Percentiles rank a stretch among this genome's conserved stretches.
Evolutionary conservation across 2,888 invertebrate genomes (phyloP).

Genomic region (Drosophila suboccidentalis): DNA sequence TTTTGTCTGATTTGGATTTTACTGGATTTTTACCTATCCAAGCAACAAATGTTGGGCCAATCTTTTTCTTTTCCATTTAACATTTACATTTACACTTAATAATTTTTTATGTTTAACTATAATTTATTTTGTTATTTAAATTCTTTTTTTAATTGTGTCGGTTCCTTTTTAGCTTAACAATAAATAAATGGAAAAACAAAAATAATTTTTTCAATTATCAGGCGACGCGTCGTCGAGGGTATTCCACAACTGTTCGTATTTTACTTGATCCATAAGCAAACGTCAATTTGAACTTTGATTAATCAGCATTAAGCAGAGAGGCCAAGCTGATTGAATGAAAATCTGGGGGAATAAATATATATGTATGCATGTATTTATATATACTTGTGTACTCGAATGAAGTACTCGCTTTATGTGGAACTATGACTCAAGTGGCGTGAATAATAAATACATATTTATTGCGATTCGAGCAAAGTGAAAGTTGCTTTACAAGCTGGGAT

Average conservation of each 20-base stretch:
- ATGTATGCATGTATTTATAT: background rate
- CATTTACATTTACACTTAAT: too few species aligned
- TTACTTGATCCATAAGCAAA: background rate
- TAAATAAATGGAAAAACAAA: too few species aligned
- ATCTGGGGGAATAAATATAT: conserved; percentile 4
- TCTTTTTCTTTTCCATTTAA: too few species aligned
- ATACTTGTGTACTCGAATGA: conserved; percentile 1
- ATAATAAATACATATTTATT: background rate
- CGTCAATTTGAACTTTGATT: conserved; percentile 27
- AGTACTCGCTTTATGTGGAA: conserved; percentile 1
- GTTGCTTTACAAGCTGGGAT: conserved; percentile 19
- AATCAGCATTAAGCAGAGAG: conserved; percentile 6
- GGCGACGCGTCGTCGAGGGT: too few species aligned
- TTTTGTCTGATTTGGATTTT: too few species aligned
- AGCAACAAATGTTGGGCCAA: too few species aligned
- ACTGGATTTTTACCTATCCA: too few species aligned
- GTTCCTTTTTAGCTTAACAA: too few species aligned
- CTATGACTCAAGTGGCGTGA: conserved; percentile 29
- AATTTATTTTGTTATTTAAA: too few species aligned
- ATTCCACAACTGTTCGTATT: background rate
- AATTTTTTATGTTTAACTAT: too few species aligned
- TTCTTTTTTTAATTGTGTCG: too few species aligned
- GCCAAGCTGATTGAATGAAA: conserved; percentile 24
- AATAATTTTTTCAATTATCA: too few species aligned
- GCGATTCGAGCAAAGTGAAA: conserved; percentile 35